Evolutionary conservation across 2,797 vertebrate species (phyloP), one percentile per base, ranked within the genome.

Genomic region (Gymnoscopelus microlampas): DNA sequence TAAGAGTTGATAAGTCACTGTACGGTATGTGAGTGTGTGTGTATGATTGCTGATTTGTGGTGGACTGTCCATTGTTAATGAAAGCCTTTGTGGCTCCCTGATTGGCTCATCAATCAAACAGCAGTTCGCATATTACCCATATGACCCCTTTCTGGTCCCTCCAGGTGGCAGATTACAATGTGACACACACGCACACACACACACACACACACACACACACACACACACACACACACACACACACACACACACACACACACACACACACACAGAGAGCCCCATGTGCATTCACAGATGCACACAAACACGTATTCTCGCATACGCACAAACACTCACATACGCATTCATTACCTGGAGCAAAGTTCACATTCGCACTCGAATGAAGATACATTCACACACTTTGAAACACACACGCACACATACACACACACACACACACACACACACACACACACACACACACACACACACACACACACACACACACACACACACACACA

Each of bases 101-200:
- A 94, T 94, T 94, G 91, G 89, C 86, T 91, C 89, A 93, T 94
- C 91, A 93, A 92, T 94, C 93, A 94, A 91, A 91, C 86, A 77
- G 87, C 79, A 69, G 87, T 85, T 85, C 81, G 35, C 84, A 87
- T 86, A 85, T 89, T 90, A 90, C 85, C 87, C 86, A 85, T 88
- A 86, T 53, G 48, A 88, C 79, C 83, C 84, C 73, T 87, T 78
- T 87, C 81, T 86, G 77, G 85, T 83, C 88, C 80, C 87, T 85
- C 85, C 90, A 90, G 90, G 88, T 88, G 90, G 88, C 10, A 77
- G 87, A 92, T 89, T 88, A 84, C 85, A 83, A 66, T 73, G 83
- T 85, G 83, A 74, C 83, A 62, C 66, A 29, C 65, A 53, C 59
- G 19, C 58, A 60, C 58, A 60, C 58, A 44, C 32, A 44, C 32